Conservation (phyloP, 2,113 vertebrate species). For the Tamias sibiricus region DNA sequence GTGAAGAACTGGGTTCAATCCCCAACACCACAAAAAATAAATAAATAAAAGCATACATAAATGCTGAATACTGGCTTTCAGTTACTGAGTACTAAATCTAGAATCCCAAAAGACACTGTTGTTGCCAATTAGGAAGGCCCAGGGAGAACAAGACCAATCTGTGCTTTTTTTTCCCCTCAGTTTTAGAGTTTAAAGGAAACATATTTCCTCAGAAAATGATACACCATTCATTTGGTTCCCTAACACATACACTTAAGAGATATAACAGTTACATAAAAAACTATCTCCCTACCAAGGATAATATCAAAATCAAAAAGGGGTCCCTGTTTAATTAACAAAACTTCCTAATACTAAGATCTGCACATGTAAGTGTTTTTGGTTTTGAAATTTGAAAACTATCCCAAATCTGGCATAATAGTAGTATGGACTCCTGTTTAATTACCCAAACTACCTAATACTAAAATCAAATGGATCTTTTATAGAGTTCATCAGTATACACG, state of each 20-base stretch:
- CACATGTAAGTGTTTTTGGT: background rate
- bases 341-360: background rate
- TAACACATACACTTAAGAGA: background rate
- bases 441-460: background rate
- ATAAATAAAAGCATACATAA: no score
- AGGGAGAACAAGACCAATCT: background rate
- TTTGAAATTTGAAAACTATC: background rate
- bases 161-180: background rate
- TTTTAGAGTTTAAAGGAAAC: background rate
- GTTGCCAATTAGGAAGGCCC: background rate
- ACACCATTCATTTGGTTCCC: background rate
- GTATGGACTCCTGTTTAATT: background rate
- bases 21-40: no score
- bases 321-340: no score
- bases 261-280: background rate
- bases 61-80: background rate
- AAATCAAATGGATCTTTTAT: background rate
- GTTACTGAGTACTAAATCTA: background rate
- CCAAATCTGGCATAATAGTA: background rate
- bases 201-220: background rate
- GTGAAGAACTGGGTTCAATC: no score
- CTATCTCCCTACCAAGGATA: background rate
- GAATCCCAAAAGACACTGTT: background rate
- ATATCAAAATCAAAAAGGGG: background rate
- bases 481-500: background rate